Evolutionary conservation across 2,797 vertebrate genomes (phyloP).

Genomic region (Cyclopterus lumpus): DNA sequence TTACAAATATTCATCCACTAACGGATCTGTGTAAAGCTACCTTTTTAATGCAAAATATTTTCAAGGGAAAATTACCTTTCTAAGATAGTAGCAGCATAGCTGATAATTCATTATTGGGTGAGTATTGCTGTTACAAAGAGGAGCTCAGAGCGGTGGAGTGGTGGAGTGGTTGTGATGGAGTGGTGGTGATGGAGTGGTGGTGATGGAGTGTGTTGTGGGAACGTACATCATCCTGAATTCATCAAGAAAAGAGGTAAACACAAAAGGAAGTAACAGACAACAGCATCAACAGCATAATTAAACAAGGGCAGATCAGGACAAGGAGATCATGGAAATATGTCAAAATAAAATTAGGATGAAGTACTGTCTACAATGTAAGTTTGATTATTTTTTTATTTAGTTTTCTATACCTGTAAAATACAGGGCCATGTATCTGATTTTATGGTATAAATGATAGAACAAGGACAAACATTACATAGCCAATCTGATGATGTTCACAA

Average conservation of each 20-base stretch:
- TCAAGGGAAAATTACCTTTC: neutral
- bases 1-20: neutral
- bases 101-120: neutral
- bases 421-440: neutral
- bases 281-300: neutral
- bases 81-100: neutral
- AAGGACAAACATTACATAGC: neutral
- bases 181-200: too few species aligned
- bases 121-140: neutral
- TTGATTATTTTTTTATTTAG: neutral
- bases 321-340: neutral
- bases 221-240: neutral
- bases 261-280: neutral
- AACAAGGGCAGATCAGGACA: neutral
- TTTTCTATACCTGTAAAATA: neutral
- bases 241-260: constrained; percentile 3
- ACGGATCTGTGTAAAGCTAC: neutral
- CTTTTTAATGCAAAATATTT: too few species aligned
- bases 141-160: neutral
- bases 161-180: neutral
- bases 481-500: neutral
- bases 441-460: neutral
- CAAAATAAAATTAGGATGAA: neutral
- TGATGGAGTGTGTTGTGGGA: neutral
- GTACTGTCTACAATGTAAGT: neutral